These are phyloP conservation scores for Virgularia gustaviana DNA, from an alignment of 92 coral and sea anemone genomes.

Conservation along the genomic window DNA sequence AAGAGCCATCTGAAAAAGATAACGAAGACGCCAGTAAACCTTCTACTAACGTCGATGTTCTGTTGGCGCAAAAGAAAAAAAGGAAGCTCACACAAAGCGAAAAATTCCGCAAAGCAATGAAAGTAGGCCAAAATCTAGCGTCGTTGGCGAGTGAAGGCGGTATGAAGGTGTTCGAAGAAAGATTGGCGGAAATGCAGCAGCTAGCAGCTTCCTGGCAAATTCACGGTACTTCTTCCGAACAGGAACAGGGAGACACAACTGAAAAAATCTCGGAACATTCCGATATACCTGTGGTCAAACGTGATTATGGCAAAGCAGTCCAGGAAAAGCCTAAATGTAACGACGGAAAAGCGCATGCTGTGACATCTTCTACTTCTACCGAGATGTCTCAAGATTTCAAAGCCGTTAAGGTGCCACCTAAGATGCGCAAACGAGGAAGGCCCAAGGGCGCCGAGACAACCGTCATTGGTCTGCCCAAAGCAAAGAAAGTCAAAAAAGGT, in stretches of 20 bases:
- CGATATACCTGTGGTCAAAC: neutral
- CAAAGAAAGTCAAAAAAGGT: slow-evolving; percentile 13
- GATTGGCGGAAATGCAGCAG: slow-evolving; percentile 1
- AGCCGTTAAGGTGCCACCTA: neutral
- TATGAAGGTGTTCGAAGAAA: neutral
- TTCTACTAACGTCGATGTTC: neutral
- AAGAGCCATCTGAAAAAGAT: slow-evolving; percentile 15
- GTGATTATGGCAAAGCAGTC: neutral
- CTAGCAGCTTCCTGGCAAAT: neutral
- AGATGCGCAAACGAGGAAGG: slow-evolving; percentile 5
- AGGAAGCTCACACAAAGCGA: slow-evolving; percentile 41
- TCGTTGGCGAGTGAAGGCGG: slow-evolving; percentile 4
- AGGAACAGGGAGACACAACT: too few relatives aligned
- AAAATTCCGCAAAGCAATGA: slow-evolving; percentile 18
- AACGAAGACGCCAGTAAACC: neutral
- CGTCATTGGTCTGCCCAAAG: slow-evolving; percentile 26
- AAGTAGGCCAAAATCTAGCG: neutral
- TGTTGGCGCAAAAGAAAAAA: too few relatives aligned
- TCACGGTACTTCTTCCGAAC: too few relatives aligned
- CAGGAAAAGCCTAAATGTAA: too few relatives aligned
- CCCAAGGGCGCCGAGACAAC: slow-evolving; percentile 29
- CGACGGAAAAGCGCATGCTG: too few relatives aligned
- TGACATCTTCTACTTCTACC: too few relatives aligned
- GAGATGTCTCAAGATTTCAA: neutral
- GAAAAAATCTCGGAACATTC: too few relatives aligned